Conservation (phyloP, 2,797 vertebrate genomes). For the Hafferia zeledoni region DNA sequence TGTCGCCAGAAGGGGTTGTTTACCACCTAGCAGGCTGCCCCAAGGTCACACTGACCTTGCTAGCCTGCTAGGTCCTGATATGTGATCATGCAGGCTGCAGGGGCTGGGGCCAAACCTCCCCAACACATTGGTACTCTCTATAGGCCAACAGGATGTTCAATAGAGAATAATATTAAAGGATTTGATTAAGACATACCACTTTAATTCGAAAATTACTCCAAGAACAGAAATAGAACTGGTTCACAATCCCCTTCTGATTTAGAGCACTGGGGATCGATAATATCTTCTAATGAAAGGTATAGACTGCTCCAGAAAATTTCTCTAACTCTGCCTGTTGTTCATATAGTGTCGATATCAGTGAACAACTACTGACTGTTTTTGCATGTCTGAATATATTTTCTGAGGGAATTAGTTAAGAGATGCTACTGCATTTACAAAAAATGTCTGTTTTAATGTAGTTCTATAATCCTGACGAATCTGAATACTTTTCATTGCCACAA, state of each 20-base stretch:
- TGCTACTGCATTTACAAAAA: neutral
- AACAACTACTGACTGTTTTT: neutral
- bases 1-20: too few species aligned
- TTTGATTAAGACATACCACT: neutral
- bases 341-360: neutral
- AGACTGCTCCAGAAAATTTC: neutral
- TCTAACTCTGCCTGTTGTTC: neutral
- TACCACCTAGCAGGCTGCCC: too few species aligned
- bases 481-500: neutral
- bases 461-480: neutral
- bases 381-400: neutral
- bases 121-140: neutral
- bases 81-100: too few species aligned
- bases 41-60: too few species aligned
- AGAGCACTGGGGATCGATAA: neutral
- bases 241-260: neutral
- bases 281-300: neutral
- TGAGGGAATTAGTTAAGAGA: neutral
- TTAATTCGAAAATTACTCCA: neutral
- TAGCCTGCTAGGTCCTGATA: too few species aligned
- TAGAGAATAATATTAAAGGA: neutral
- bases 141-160: neutral
- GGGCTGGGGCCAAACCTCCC: too few species aligned
- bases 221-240: neutral
- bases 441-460: neutral